Conservation (phyloP, 2,888 invertebrate genomes). For the Drosophila ochracea region DNA sequence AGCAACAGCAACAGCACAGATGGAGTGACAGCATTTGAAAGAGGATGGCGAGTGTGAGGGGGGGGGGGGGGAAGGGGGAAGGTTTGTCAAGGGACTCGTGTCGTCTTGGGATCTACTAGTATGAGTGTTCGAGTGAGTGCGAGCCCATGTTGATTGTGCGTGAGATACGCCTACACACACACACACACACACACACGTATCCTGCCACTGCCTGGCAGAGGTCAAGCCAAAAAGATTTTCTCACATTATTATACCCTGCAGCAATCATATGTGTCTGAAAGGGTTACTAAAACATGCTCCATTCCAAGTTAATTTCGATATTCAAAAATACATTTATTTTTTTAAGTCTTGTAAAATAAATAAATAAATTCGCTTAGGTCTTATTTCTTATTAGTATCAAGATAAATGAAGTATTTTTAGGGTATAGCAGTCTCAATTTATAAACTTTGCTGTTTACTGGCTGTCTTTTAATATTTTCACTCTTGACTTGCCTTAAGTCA, state of each 20-base stretch:
- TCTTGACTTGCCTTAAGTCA: not conserved
- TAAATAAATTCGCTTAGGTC: not conserved
- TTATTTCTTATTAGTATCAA: not conserved
- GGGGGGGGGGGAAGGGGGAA: not conserved
- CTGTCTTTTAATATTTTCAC: not conserved
- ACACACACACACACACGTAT: slow-evolving; percentile 4
- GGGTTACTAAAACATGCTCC: not conserved
- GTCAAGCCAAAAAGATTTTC: slow-evolving; percentile 31
- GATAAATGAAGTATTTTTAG: not conserved
- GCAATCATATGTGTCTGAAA: not conserved
- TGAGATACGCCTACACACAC: slow-evolving; percentile 39
- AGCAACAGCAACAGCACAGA: slow-evolving; percentile 34
- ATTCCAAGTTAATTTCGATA: not conserved
- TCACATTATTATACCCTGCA: slow-evolving; percentile 25
- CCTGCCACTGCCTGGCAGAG: slow-evolving; percentile 8
- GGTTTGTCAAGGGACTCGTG: not conserved
- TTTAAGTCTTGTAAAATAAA: not conserved
- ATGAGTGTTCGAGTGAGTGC: slow-evolving; percentile 7
- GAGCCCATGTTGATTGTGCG: slow-evolving; percentile 54
- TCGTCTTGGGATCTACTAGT: slow-evolving; percentile 24
- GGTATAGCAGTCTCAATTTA: not conserved
- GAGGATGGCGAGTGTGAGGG: not conserved
- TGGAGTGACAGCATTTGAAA: slow-evolving; percentile 49
- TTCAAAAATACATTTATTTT: not conserved
- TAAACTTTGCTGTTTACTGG: too few relatives aligned